These are phyloP conservation scores for Gari tellinella DNA, from an alignment of 2,888 invertebrate genomes.

Conservation along the genomic window DNA sequence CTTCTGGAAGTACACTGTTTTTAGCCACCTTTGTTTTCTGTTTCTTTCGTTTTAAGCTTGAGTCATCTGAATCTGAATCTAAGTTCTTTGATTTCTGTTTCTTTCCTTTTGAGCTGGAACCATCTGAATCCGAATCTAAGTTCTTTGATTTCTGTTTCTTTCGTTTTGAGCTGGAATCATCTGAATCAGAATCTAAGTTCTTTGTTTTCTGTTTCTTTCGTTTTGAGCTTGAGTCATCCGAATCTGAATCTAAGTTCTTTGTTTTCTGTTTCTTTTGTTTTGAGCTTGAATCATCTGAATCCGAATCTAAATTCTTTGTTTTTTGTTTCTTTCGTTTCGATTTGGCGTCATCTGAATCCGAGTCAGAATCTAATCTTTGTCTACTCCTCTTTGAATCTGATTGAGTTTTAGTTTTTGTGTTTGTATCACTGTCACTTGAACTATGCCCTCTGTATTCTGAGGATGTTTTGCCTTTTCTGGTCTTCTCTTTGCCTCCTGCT, in stretches of 20 bases:
- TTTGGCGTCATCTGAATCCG: not conserved
- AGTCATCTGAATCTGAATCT: not conserved
- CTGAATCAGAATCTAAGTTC: not conserved
- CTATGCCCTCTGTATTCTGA: too few species aligned
- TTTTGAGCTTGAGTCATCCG: not conserved
- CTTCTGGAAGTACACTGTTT: not conserved
- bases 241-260: conserved; percentile 1
- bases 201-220: conserved; percentile 4
- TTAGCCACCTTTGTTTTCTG: not conserved
- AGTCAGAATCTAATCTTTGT: conserved; percentile 5
- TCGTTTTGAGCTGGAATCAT: not conserved
- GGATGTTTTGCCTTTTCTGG: conserved; percentile 10
- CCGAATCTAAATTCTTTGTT: conserved; percentile 3
- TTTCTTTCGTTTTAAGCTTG: not conserved
- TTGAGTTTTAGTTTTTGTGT: too few species aligned
- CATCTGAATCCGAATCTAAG: not conserved
- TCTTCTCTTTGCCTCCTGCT: conserved; percentile 46
- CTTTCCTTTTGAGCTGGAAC: not conserved
- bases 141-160: conserved; percentile 3
- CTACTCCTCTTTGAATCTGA: too few species aligned
- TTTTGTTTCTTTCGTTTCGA: conserved; percentile 16
- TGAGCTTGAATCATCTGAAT: not conserved
- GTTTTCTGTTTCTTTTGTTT: conserved; percentile 2
- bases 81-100: conserved; percentile 1
- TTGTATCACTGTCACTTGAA: too few species aligned